These are phyloP conservation scores for Lutraria lutraria DNA, from an alignment of 2,888 invertebrate species.

Conservation along the genomic window DNA sequence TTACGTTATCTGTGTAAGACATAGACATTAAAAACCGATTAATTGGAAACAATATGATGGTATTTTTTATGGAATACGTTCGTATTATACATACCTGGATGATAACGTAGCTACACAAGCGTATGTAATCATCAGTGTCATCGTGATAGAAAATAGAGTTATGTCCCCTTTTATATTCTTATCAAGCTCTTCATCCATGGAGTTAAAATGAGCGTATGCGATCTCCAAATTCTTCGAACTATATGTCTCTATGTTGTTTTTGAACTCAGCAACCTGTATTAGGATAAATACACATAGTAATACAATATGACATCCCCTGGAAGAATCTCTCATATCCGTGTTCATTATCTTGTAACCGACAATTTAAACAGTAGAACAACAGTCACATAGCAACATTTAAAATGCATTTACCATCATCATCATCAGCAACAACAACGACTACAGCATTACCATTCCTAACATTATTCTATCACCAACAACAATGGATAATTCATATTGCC, in stretches of 20 bases:
- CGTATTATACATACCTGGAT: slow-evolving; percentile 20
- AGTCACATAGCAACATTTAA: neutral
- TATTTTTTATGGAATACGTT: no score
- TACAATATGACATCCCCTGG: neutral
- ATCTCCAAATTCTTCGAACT: slow-evolving; percentile 41
- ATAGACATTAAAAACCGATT: no score
- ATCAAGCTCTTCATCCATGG: slow-evolving; percentile 61
- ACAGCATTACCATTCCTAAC: no score
- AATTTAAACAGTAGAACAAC: no score
- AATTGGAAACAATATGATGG: no score
- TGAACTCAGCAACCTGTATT: slow-evolving; percentile 35
- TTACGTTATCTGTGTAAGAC: no score
- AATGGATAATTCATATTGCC: no score
- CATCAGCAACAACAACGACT: no score
- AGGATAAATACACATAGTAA: neutral
- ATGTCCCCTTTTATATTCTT: slow-evolving; percentile 64
- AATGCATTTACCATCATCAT: no score
- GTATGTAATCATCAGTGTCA: slow-evolving; percentile 67
- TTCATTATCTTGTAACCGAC: no score
- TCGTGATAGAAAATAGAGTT: slow-evolving; percentile 62
- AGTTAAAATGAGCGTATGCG: slow-evolving; percentile 56
- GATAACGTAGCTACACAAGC: slow-evolving; percentile 58
- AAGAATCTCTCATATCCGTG: no score
- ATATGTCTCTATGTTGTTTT: slow-evolving; percentile 25
- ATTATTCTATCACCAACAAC: no score